Conservation (phyloP, 92 coral and sea anemone genomes). For the Zoanthus sociatus region DNA sequence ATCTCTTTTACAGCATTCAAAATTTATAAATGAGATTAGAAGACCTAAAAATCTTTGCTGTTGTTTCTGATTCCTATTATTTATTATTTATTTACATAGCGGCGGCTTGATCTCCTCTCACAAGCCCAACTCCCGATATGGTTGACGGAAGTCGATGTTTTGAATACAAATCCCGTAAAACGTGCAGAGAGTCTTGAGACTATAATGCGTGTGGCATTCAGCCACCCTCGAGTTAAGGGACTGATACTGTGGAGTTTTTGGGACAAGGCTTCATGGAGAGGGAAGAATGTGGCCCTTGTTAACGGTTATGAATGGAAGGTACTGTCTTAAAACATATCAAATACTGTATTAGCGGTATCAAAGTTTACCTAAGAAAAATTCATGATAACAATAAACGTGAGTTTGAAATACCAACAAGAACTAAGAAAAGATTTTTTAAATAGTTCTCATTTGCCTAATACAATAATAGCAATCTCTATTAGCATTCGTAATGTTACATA, state of each 20-base stretch:
- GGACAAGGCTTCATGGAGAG: slow-evolving; percentile 82
- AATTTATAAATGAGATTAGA: too few species aligned
- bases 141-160: slow-evolving; percentile 90
- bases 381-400: too few species aligned
- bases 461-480: too few species aligned
- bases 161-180: slow-evolving; percentile 65
- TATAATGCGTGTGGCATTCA: slow-evolving; percentile 85
- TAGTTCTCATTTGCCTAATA: too few species aligned
- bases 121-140: slow-evolving; percentile 78
- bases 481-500: too few species aligned
- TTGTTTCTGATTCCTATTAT: not conserved
- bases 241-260: slow-evolving; percentile 87
- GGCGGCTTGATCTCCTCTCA: slow-evolving; percentile 71
- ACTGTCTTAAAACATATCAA: not conserved
- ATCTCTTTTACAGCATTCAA: too few species aligned
- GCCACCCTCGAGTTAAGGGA: slow-evolving; percentile 82
- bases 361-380: too few species aligned
- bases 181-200: slow-evolving; percentile 82
- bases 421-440: too few species aligned
- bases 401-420: too few species aligned
- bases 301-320: slow-evolving; percentile 83
- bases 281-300: slow-evolving; percentile 79
- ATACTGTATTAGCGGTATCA: too few species aligned
- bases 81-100: slow-evolving; percentile 27
- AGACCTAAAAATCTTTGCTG: too few species aligned